phyloP scores from a whole-genome alignment of 2,888 invertebrate species.

The Deilephila elpenor region DNA sequence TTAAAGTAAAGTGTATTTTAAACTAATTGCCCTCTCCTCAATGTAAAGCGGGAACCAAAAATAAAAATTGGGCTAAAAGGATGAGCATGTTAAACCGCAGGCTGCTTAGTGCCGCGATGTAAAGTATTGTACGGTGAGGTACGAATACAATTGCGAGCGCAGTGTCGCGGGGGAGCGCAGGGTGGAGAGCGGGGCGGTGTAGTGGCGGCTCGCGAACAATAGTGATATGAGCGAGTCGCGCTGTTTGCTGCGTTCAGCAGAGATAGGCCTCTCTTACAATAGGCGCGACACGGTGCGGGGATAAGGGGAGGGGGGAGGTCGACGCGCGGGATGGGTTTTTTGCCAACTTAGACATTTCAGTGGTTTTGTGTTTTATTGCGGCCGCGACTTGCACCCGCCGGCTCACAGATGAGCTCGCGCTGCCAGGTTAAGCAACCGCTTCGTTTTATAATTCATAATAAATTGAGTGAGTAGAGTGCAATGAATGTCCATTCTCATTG shows the following conservation, averaged over 20 bases:
- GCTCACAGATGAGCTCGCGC: not conserved
- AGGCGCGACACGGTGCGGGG: not conserved
- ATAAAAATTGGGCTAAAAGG: too few relatives aligned
- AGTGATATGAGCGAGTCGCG: not conserved
- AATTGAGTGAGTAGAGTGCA: not conserved
- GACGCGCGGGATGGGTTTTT: not conserved
- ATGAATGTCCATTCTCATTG: not conserved
- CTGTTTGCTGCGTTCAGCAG: not conserved
- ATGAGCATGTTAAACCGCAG: too few relatives aligned
- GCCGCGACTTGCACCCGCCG: not conserved
- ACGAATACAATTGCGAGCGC: too few relatives aligned
- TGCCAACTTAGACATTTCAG: slow-evolving; percentile 1
- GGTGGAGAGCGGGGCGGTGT: too few relatives aligned
- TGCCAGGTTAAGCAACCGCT: not conserved
- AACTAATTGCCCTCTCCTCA: too few relatives aligned
- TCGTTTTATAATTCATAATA: not conserved
- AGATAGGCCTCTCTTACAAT: not conserved
- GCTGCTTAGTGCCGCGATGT: too few relatives aligned
- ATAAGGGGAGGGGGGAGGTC: too few relatives aligned
- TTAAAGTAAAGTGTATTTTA: too few relatives aligned
- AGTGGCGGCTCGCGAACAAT: not conserved
- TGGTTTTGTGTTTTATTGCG: slow-evolving; percentile 3
- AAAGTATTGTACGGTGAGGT: too few relatives aligned
- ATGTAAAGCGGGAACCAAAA: too few relatives aligned
- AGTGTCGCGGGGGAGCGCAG: too few relatives aligned